These are phyloP conservation scores for Apocheima hispidaria DNA, from an alignment of 2,888 invertebrate species.

Conservation along the genomic window DNA sequence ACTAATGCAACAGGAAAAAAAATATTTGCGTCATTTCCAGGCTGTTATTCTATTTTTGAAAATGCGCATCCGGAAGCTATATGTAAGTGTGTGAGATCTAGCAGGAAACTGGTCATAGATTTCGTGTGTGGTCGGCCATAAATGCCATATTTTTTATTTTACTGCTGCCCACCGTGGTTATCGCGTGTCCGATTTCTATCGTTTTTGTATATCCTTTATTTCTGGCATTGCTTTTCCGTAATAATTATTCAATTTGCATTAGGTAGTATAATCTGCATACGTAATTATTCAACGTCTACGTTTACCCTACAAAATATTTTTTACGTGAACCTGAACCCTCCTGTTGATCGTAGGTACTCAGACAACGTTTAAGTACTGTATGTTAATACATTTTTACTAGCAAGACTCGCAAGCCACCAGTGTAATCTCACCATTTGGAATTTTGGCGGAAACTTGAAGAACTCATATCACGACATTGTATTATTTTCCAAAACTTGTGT, in stretches of 20 bases:
- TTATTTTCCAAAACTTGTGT: too few species aligned
- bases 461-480: too few species aligned
- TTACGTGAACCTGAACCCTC: neutral
- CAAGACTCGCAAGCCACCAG: too few species aligned
- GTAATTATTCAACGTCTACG: neutral
- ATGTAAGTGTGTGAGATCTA: constrained; percentile 44
- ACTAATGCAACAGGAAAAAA: neutral
- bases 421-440: too few species aligned
- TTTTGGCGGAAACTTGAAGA: too few species aligned
- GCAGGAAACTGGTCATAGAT: constrained; percentile 55
- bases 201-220: constrained; percentile 36
- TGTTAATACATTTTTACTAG: neutral
- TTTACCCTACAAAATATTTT: neutral
- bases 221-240: constrained; percentile 6
- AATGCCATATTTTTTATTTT: constrained; percentile 55
- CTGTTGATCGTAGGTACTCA: too few species aligned
- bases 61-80: constrained; percentile 50
- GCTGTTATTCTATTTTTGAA: constrained; percentile 18
- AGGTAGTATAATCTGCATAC: neutral
- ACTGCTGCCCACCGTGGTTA: constrained; percentile 56
- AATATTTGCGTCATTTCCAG: constrained; percentile 6
- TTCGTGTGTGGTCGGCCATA: constrained; percentile 49
- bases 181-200: constrained; percentile 48
- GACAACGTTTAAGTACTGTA: too few species aligned
- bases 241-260: constrained; percentile 13